Evolutionary conservation across 2,113 vertebrate species (phyloP), one percentile per base, ranked within the genome.

Genomic region (Ammodytes dubius): DNA sequence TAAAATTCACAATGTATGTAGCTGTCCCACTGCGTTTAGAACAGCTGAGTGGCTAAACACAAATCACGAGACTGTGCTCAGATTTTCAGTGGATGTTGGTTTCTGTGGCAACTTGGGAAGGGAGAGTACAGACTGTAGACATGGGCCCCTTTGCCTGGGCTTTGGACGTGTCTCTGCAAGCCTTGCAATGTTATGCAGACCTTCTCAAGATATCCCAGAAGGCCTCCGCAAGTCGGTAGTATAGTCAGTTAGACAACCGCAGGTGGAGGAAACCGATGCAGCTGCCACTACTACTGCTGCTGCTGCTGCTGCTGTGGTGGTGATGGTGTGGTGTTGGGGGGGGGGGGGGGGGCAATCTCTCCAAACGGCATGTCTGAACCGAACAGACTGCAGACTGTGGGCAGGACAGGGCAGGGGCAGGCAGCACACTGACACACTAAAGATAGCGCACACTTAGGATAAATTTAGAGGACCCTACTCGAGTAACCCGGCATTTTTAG

Each of bases 201-300:
- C 68, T 84, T 74, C 75, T 76, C 46, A 65, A 80, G 77, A 77
- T 75, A 86, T 96, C 94, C 93, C 95, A 95, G 82, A 88, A 87
- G 83, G 85, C 84, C 76, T 71, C 76, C 59, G 82, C 46, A 85
- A 81, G 72, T 70, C 90, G 81, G 53, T 46, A 89, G 78, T 65
- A 49, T 46, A 89, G 78, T 65, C 94, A 95, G 89, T 87, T 35
- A 90, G 90, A 87, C 70, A 87, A 93, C 85, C 95, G 90, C 95
- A 96, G 95, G 93, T 95, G 77, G 94, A 96, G 96, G 96, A 95
- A 95, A 86, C 87, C n/a, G 4, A 60, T 42, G 77, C 89, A 89
- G 89, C 91, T 91, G 89, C 85, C 74, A 56, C 84, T 74, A 27
- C 27, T 27, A 27, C 27, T 27, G 27, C 27, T 27, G 27, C 27